These are phyloP conservation scores for Conomelus anceps DNA, from an alignment of 2,888 invertebrate species.

Conservation along the genomic window DNA sequence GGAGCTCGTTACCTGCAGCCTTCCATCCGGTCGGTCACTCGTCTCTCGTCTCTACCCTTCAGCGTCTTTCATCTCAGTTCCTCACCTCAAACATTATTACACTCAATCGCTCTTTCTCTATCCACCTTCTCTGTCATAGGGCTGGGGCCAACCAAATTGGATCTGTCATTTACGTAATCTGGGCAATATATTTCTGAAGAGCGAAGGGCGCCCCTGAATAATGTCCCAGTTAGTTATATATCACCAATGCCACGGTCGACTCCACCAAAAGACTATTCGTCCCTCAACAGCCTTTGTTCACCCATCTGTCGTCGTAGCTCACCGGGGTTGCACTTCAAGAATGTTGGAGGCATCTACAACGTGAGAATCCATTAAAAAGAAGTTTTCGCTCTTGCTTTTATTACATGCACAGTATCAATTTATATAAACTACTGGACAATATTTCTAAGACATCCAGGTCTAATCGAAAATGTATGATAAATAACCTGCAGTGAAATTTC, in stretches of 20 bases:
- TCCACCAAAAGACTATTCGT: neutral
- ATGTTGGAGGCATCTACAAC: neutral
- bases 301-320: neutral
- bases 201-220: constrained; percentile 1
- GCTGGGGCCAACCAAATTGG: neutral
- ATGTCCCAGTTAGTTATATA: neutral
- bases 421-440: too few species aligned
- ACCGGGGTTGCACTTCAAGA: neutral
- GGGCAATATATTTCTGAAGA: constrained; percentile 11
- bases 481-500: too few species aligned
- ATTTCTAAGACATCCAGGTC: too few species aligned
- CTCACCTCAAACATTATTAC: neutral
- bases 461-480: too few species aligned
- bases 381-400: neutral
- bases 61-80: neutral
- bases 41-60: too few species aligned
- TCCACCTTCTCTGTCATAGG: too few species aligned
- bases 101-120: neutral
- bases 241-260: neutral
- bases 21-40: neutral
- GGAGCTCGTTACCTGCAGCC: constrained; percentile 4
- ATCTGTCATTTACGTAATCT: constrained; percentile 14
- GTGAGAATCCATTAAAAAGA: neutral
- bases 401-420: too few species aligned
- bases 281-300: neutral